Conservation (phyloP, 2,888 invertebrate species). For the Stenchaetothrips biformis region DNA sequence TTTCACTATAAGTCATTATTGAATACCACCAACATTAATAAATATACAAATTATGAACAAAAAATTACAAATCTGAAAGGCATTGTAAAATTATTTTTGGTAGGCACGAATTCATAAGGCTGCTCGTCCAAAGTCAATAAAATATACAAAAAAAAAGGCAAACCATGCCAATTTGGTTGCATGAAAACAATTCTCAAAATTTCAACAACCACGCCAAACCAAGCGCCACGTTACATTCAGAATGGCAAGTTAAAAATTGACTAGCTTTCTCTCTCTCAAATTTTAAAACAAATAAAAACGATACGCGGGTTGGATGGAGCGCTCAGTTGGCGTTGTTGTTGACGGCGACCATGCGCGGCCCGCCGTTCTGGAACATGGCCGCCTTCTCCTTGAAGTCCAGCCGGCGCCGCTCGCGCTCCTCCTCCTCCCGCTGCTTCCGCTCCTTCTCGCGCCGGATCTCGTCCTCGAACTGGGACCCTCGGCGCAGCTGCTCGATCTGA, state of each 20-base stretch:
- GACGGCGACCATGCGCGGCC: neutral
- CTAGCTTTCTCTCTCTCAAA: neutral
- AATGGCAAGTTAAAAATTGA: conserved; percentile 11
- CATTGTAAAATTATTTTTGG: neutral
- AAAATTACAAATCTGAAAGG: neutral
- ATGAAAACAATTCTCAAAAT: neutral
- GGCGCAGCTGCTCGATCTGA: conserved; percentile 76
- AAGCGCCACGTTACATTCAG: neutral
- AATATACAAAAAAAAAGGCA: neutral
- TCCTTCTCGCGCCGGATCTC: conserved; percentile 92
- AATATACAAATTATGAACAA: neutral
- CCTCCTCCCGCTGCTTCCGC: conserved; percentile 74
- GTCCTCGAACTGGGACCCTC: conserved; percentile 82
- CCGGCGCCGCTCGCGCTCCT: conserved; percentile 73
- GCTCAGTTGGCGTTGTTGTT: conserved; percentile 11
- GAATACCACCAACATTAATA: neutral
- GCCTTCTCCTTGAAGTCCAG: conserved; percentile 86
- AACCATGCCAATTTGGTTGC: neutral
- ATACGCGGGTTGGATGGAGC: neutral
- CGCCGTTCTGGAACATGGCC: conserved; percentile 65
- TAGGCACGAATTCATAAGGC: neutral
- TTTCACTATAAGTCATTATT: neutral
- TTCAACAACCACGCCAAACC: neutral
- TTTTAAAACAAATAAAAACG: neutral
- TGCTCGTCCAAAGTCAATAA: neutral